Base-by-base conservation (phyloP, 2,797 vertebrate genomes). In the Myotis myotis region DNA sequence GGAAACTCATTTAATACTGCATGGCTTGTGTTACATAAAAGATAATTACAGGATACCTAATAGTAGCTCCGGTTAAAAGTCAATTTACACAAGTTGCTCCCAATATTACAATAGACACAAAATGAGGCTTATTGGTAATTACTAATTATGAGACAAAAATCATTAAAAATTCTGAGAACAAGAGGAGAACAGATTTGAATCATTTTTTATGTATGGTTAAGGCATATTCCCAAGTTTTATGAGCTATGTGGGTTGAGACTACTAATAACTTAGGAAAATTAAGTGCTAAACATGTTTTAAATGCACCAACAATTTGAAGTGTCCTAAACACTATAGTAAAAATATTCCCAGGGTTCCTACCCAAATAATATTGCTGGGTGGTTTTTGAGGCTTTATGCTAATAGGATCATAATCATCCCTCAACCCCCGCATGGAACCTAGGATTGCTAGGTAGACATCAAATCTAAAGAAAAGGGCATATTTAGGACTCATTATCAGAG, bases 41-140 rank as follows among this genome's bases (percentile, higher is more conserved):
- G 95, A 98, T 98, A 98, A 99, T 98, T 98, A 98, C 97, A 85
- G 94, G 97, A 98, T 99, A 97, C 98, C 96, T 88, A 81, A 93
- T 75, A 86, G 98, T 98, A 98, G 98, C 97, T 98, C 97, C 96
- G 98, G 98, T 98, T 97, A 90, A 98, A 98, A 99, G 98, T 98
- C 98, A 98, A 98, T 99, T 98, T 98, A 98, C 98, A 95, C 95
- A 97, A 98, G 97, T 98, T 98, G 98, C 97, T 98, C 97, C 95
- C 96, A 97, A 97, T 98, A 96, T 98, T 97, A 97, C 95, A 97
- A 96, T 97, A 96, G 96, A 96, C 97, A 91, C 87, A 97, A 98
- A 98, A 93, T 97, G 93, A 98, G 97, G 90, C 97, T 94, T 95
- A 97, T 98, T 98, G 98, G 98, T 98, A 98, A 98, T 98, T 98